Conservation (phyloP, 2,113 vertebrate genomes). For the Sigmodon hispidus region DNA sequence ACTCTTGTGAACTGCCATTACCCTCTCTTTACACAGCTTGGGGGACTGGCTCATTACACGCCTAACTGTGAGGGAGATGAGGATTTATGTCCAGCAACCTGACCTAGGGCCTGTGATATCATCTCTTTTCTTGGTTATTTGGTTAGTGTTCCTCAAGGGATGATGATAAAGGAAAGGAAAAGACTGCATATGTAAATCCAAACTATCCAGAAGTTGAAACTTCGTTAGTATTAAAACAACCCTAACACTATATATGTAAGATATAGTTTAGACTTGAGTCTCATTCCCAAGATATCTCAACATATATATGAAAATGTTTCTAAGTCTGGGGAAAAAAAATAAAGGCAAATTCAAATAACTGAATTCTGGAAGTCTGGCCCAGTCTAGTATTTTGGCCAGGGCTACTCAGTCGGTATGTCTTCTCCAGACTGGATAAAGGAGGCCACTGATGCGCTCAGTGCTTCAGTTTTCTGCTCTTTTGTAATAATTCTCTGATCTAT, state of each 20-base stretch:
- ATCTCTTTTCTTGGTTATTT: background rate
- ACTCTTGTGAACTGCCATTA: background rate
- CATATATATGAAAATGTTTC: background rate
- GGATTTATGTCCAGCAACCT: background rate
- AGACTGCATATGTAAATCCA: background rate
- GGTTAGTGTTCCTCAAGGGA: background rate
- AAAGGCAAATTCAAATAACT: background rate
- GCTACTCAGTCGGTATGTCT: background rate
- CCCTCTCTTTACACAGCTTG: background rate
- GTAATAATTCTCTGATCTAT: background rate
- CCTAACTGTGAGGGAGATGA: background rate
- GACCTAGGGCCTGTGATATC: fast-evolving
- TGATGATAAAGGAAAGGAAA: background rate
- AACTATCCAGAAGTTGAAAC: background rate
- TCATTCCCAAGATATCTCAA: background rate
- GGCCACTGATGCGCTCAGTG: background rate
- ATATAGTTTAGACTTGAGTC: background rate
- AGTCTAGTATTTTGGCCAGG: background rate
- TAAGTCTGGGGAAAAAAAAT: background rate
- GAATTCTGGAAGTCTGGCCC: background rate
- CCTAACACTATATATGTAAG: background rate
- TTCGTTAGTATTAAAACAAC: no score
- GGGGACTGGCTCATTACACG: background rate
- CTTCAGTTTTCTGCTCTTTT: background rate
- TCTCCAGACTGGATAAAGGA: background rate